Base-by-base conservation (phyloP, 2,888 invertebrate genomes). In the Scaptomyza flava region DNA sequence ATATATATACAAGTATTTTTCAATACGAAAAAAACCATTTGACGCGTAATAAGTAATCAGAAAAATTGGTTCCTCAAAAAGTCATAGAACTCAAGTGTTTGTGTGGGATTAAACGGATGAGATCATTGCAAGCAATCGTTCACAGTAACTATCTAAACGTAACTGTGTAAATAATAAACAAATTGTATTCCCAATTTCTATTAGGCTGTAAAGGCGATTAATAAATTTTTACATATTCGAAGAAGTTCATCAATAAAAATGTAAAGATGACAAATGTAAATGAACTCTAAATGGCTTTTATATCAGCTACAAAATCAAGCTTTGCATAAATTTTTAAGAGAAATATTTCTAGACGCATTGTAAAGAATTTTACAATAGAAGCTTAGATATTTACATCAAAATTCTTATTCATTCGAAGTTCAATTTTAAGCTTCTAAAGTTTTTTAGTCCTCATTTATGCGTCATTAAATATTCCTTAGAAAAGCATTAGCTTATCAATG, bases 1-100 rank as follows among this genome's bases (percentile, higher is more conserved):
- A 48, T 34, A 48, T 50, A 34, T 34, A 48, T 50, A 34, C 38
- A 20, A 31, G 50, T 41, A 33, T 33, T 38, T 14, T 14, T 38
- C 3, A 46, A 45, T 36, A 14, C 38, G 8, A 27, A 33, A 43
- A 31, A 5, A 41, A 42, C 20, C 23, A 63, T 74, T 68, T 54
- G 38, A 58, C 68, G 62, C 75, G 72, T 69, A 72, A 69, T 74
- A 69, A 48, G 42, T 58, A 41, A 47, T 57, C 42, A 73, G 43
- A 56, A 48, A 59, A 52, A 57, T 47, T 50, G 47, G 27, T 27
- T 27, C 1, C 27, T 6, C 27, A 27, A 6, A 27, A 27, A 27
- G 31, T 57, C 45, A 51, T 33, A 14, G 36, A 61, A 60, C 27
- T 52, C 43, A 47, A 48, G 45, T 46, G 33, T 31, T 30, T 62